Conservation (phyloP, 2,113 vertebrate genomes). For the Phycodurus eques region DNA sequence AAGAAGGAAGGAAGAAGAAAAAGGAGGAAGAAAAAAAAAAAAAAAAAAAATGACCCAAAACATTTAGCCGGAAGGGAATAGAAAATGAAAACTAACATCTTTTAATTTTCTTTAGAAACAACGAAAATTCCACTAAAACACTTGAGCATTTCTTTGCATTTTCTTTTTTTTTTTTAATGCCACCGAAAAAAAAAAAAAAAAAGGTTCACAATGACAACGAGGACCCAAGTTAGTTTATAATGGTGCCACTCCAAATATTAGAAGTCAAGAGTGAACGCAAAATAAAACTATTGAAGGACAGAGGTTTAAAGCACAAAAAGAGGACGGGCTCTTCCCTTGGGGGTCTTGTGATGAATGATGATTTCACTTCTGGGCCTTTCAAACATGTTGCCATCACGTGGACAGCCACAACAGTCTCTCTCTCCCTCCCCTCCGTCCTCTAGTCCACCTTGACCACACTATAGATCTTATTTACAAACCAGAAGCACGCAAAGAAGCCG, state of each 20-base stretch:
- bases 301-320: conserved; percentile 58
- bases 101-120: conserved; percentile 22
- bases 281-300: conserved; percentile 23
- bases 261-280: conserved; percentile 54
- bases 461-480: conserved; percentile 99
- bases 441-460: conserved; percentile 98
- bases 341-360: conserved; percentile 44
- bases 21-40: too few relatives aligned
- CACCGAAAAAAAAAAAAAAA: conserved; percentile 36
- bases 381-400: conserved; percentile 36
- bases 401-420: conserved; percentile 30
- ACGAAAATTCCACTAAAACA: conserved; percentile 33
- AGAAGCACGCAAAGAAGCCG: conserved; percentile 98
- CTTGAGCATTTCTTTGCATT: too few relatives aligned
- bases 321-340: conserved; percentile 54
- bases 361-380: conserved; percentile 44
- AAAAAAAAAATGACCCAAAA: conserved; percentile 33
- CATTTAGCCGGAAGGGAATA: conserved; percentile 36
- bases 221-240: conserved; percentile 48
- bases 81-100: conserved; percentile 51
- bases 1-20: too few relatives aligned
- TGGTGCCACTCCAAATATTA: conserved; percentile 51
- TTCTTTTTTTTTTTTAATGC: conserved; percentile 16
- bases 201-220: conserved; percentile 46
- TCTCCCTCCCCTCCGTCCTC: conserved; percentile 22